These are phyloP conservation scores for Aphidius gifuensis DNA, from an alignment of 1,140 invertebrate genomes.

Conservation along the genomic window DNA sequence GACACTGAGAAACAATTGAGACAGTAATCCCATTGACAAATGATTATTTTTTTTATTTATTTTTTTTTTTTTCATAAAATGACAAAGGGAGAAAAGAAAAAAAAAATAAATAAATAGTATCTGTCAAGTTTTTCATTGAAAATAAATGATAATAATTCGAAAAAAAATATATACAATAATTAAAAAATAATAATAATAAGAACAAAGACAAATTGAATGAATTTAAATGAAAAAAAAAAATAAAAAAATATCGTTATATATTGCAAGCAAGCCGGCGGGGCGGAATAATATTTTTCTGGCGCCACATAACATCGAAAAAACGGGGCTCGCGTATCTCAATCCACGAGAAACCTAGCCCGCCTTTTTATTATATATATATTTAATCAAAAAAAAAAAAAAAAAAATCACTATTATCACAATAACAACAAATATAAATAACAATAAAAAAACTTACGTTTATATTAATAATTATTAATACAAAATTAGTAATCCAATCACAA, in stretches of 20 bases:
- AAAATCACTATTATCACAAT: conserved; percentile 1
- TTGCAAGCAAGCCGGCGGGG: background rate
- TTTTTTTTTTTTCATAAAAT: no score
- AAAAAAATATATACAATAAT: no score
- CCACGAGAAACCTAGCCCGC: conserved; percentile 14
- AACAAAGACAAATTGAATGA: no score
- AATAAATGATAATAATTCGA: no score
- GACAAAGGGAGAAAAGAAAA: no score
- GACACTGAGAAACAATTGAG: no score
- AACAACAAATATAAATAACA: conserved; percentile 8
- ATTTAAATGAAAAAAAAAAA: background rate
- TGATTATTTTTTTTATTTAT: no score
- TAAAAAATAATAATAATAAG: no score
- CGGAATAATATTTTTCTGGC: conserved; percentile 10
- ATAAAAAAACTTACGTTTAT: conserved; percentile 37
- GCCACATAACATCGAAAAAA: conserved; percentile 1
- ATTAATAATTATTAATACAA: conserved; percentile 24
- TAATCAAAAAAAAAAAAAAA: conserved; percentile 12
- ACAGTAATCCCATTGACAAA: no score
- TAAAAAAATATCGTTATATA: conserved; percentile 4
- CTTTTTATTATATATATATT: conserved; percentile 10
- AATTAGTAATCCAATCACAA: background rate
- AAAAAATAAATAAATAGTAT: no score
- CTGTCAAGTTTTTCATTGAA: no score
- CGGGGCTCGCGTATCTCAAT: conserved; percentile 12